Base-by-base conservation (phyloP, 2,113 vertebrate genomes). In the Canis aureus region DNA sequence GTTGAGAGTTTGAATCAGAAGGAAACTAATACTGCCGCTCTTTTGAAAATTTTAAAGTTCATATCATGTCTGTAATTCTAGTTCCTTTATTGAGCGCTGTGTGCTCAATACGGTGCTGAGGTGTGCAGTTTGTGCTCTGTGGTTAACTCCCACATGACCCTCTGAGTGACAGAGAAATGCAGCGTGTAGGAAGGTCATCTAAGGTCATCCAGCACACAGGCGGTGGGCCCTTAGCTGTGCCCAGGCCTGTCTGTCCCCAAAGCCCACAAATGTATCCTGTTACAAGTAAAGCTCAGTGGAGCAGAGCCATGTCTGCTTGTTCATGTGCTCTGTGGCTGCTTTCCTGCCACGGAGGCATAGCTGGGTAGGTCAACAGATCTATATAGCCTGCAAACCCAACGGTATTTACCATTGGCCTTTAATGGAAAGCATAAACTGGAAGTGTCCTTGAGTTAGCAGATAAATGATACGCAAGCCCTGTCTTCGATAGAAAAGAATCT, bases 1-100 rank as follows among this genome's bases (percentile, higher is more conserved):
- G 38, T 1, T 25, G 3, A n/a, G 74, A 53, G n/a, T 79, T 64
- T 38, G 32, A 57, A 11, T 60, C 27, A 64, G 73, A 82, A 73
- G 73, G 76, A 62, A 49, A 38, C 11, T 5, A 8, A 17, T 2
- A 11, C 15, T 43, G 10, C 11, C 3, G 0, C 10, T 94, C 27
- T n/a, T 10, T 51, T 89, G 29, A 53, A 74, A 73, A 53, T 8
- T 1, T 35, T 11, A 3, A 23, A 43, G 51, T 62, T 67, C 20
- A 8, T n/a, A 53, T 35, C 16, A 3, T 55, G 35, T 11, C 2
- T 9, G 12, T 23, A 2, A 53, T 51, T 35, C 43, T 43, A 32
- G 7, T 53, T 25, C 16, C 1, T 20, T 16, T 53, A 0, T 1
- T 3, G 15, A 67, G 13, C 12, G 0, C 59, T 2, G 0, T 27